A percentile compares a stretch with the other conserved stretches of the same genome.
Evolutionary conservation across 1,140 invertebrate species (phyloP).

Genomic region (Xylocopa sonorina): DNA sequence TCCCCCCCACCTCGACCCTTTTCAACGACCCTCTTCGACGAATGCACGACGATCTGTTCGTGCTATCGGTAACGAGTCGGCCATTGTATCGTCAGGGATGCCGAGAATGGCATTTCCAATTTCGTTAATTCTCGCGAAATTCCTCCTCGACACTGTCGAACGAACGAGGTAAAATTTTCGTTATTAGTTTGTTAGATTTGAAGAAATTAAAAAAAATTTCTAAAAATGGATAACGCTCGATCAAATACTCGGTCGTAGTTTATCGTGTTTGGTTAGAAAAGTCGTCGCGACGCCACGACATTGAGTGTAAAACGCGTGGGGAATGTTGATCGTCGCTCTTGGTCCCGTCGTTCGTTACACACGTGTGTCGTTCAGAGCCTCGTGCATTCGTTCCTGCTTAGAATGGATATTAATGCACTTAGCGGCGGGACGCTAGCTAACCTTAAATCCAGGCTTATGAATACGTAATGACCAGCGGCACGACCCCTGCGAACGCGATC

Average conservation of each 20-base stretch:
- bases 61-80: constrained; percentile 38
- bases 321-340: too few relatives aligned
- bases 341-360: neutral
- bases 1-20: constrained; percentile 29
- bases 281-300: too few relatives aligned
- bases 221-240: too few relatives aligned
- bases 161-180: too few relatives aligned
- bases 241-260: too few relatives aligned
- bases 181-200: too few relatives aligned
- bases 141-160: too few relatives aligned
- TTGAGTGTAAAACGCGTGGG: too few relatives aligned
- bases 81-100: constrained; percentile 7
- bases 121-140: too few relatives aligned
- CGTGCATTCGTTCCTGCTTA: constrained; percentile 58
- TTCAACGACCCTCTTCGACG: constrained; percentile 8
- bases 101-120: constrained; percentile 25
- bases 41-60: constrained; percentile 46
- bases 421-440: constrained; percentile 56
- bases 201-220: too few relatives aligned
- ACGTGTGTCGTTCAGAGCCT: neutral
- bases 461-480: constrained; percentile 66
- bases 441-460: constrained; percentile 75
- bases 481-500: constrained; percentile 41
- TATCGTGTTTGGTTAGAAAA: too few relatives aligned
- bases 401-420: constrained; percentile 77